These are phyloP conservation scores for Sebastes jordani DNA, from an alignment of 2,797 vertebrate species.

Conservation along the genomic window DNA sequence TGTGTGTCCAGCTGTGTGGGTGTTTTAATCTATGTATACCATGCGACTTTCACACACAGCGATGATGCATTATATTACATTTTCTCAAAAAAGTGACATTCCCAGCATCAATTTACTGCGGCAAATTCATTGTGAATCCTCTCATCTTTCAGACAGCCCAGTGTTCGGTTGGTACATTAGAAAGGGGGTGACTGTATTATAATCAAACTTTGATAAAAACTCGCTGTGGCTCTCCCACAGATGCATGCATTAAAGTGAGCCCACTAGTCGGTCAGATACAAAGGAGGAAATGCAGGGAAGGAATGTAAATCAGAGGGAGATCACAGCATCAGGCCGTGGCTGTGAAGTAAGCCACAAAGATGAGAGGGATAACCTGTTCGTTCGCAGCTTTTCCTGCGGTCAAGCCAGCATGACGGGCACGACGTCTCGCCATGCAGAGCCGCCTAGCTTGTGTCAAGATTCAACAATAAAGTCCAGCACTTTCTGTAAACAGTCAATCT, in stretches of 20 bases:
- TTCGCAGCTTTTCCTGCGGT: constrained; percentile 19
- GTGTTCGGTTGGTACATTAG: constrained; percentile 18
- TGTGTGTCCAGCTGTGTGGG: constrained; percentile 30
- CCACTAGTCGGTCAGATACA: constrained; percentile 6
- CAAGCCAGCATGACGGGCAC: constrained; percentile 30
- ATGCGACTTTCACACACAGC: constrained; percentile 14
- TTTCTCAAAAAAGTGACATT: constrained; percentile 42
- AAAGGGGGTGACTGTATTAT: constrained; percentile 12
- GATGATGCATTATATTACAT: constrained; percentile 38
- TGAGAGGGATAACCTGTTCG: constrained; percentile 30
- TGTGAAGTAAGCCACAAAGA: constrained; percentile 26
- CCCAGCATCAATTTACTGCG: constrained; percentile 14
- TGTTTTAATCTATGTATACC: constrained; percentile 54
- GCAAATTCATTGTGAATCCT: constrained; percentile 37
- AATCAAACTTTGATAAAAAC: constrained; percentile 59
- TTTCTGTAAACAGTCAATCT: constrained; percentile 56
- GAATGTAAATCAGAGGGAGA: constrained; percentile 33
- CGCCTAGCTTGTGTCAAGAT: constrained; percentile 41
- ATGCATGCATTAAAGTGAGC: constrained; percentile 16
- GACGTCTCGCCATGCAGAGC: constrained; percentile 4
- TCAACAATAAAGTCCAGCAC: constrained; percentile 46
- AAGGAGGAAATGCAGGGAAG: constrained; percentile 37
- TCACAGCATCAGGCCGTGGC: constrained; percentile 17
- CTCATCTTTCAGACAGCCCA: constrained; percentile 39
- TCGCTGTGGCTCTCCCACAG: constrained; percentile 14